Percentiles rank a stretch among this genome's conserved stretches.
Conservation (phyloP, 2,113 vertebrate species). For the Amia ocellicauda region DNA sequence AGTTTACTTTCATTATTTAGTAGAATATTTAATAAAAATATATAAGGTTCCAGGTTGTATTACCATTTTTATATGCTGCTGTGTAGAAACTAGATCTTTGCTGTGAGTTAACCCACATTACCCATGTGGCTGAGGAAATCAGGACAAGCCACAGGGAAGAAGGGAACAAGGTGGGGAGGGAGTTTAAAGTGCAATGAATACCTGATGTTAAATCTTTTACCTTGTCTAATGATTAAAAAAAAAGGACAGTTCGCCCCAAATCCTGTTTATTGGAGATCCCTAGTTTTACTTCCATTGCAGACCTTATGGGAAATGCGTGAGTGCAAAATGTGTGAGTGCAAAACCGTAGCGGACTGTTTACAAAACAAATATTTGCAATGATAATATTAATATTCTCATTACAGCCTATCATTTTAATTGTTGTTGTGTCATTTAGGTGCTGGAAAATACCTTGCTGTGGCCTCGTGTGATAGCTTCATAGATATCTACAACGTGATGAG, state of each 20-base stretch:
- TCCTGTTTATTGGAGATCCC: too few species aligned
- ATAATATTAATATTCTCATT: too few species aligned
- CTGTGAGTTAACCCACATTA: slow-evolving; percentile 52
- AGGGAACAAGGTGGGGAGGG: slow-evolving; percentile 36
- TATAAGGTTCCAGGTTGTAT: neutral
- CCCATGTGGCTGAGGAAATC: slow-evolving; percentile 40
- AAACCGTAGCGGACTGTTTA: too few species aligned
- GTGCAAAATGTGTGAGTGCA: slow-evolving; percentile 24
- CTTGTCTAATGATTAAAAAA: slow-evolving; percentile 13
- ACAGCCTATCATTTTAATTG: too few species aligned
- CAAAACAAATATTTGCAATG: too few species aligned
- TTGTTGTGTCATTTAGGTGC: too few species aligned
- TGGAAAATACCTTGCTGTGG: slow-evolving; percentile 94
- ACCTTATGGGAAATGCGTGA: too few species aligned
- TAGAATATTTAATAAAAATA: too few species aligned
- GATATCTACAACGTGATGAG: slow-evolving; percentile 97
- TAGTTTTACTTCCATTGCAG: too few species aligned
- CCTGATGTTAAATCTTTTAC: too few species aligned
- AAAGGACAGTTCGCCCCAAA: slow-evolving; percentile 29
- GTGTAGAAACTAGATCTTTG: slow-evolving; percentile 32
- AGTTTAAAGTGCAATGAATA: slow-evolving; percentile 30
- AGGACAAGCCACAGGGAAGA: slow-evolving; percentile 45
- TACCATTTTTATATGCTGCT: neutral
- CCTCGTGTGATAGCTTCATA: slow-evolving; percentile 90
- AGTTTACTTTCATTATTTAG: too few species aligned